Base-by-base conservation (phyloP, 2,797 vertebrate species). In the Meda fulgida region DNA sequence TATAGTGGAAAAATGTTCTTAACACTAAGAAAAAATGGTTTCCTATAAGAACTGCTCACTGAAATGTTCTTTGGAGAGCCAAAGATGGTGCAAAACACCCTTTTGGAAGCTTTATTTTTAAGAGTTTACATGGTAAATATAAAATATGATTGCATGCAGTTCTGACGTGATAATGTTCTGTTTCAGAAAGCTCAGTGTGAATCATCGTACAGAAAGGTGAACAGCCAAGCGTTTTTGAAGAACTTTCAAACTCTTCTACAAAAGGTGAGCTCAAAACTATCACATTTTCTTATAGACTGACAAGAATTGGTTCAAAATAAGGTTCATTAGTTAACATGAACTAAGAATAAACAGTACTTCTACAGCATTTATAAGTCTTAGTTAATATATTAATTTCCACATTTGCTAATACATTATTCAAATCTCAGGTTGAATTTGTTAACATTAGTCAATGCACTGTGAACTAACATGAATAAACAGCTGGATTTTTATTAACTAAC, bases 241-340 rank as follows among this genome's bases (percentile, higher is more conserved):
- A 89, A 91, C 73, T 87, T 96, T 69, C 11, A 87, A 77, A 81
- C 83, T 66, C 84, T 93, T 8, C 79, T 96, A 82, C 89, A 95
- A 83, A 93, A 16, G 92, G 95, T 95, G 58, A 36, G 34, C 60
- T 78, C 26, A 53, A 19, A 31, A 18, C 23, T 36, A 40, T 26
- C 10, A 19, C 16, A 7, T 14, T 14, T 29, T 14, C 58, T 63
- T 13, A 63, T 7, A 29, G 58, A 29, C 38, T 40, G 38, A 10
- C 7, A 7, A 53, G 7, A 53, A 21, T n/a, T 53, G 7, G 18
- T 6, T 14, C 14, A 40, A 7, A 40, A 8, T 40, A 10, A 3
- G 40, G 0, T 43, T 43, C 40, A 43, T 11, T 43, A 43, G 40
- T 11, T 46, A 46, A 46, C 13, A 46, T 48, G 14, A 48, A 46